Conservation (phyloP, 53 echinoderm and acorn worm genomes). For the Crossaster papposus region DNA sequence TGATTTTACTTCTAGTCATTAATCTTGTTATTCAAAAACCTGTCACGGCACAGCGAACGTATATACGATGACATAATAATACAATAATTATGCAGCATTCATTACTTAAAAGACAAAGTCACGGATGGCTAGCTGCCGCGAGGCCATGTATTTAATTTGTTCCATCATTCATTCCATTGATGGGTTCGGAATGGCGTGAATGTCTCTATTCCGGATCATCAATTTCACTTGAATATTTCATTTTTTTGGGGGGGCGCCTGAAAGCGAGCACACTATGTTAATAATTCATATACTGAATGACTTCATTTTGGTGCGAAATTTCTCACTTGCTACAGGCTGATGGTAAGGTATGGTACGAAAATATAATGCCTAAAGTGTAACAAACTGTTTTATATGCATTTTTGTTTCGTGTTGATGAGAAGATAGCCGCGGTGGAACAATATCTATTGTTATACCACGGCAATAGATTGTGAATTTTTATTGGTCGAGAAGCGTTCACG, state of each 20-base stretch:
- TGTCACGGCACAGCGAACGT: conserved; percentile 15
- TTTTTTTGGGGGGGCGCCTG: not conserved
- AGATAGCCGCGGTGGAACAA: no score
- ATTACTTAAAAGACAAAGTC: conserved; percentile 35
- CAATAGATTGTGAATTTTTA: no score
- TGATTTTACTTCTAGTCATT: conserved; percentile 13
- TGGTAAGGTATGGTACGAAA: not conserved
- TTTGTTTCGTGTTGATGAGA: not conserved
- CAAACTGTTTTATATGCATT: no score
- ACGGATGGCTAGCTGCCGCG: conserved; percentile 16
- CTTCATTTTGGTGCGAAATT: not conserved
- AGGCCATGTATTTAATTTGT: conserved; percentile 33
- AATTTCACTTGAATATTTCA: not conserved
- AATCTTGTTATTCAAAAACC: conserved; percentile 27
- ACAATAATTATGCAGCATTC: conserved; percentile 1
- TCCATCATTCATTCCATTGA: conserved; percentile 5
- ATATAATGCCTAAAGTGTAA: not conserved
- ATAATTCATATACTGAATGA: conserved; percentile 31
- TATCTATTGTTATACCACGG: no score
- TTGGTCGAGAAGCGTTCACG: no score
- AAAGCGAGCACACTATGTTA: not conserved
- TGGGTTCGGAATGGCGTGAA: conserved; percentile 1
- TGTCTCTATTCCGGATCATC: not conserved
- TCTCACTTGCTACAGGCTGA: not conserved
- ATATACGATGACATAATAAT: conserved; percentile 11